phyloP scores from a whole-genome alignment of 2,797 vertebrate species.

The Hapalemur alaotrensis region DNA sequence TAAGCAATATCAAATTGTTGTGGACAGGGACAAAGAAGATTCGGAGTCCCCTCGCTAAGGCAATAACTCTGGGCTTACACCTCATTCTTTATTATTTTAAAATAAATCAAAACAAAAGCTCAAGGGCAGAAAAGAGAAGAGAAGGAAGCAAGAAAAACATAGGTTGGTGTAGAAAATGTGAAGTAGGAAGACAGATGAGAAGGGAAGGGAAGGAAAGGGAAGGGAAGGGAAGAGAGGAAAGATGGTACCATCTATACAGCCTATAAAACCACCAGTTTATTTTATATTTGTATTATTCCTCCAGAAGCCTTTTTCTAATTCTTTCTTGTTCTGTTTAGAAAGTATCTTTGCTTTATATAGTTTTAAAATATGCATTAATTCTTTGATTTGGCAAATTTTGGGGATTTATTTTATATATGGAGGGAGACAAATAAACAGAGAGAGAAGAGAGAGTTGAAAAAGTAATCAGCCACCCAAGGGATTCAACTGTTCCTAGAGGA shows the following conservation, averaged over 20 bases:
- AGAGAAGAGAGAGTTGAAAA: not conserved
- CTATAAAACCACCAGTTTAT: not conserved
- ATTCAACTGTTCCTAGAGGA: not conserved
- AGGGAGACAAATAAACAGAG: not conserved
- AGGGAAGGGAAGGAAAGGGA: not conserved
- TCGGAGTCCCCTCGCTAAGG: not conserved
- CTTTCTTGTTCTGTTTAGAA: not conserved
- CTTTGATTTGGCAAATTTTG: not conserved
- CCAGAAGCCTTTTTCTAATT: not conserved
- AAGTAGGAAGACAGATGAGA: not conserved
- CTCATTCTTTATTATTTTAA: not conserved
- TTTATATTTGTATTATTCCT: not conserved
- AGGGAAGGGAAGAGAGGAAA: not conserved
- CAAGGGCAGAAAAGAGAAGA: not conserved
- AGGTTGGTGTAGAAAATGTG: not conserved
- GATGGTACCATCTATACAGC: not conserved
- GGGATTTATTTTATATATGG: not conserved
- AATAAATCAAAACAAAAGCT: not conserved
- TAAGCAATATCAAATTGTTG: not conserved
- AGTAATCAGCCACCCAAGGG: not conserved
- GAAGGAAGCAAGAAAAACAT: not conserved
- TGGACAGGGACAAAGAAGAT: not conserved
- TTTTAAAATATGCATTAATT: not conserved
- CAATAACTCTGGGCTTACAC: not conserved
- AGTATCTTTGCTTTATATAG: not conserved